Percentiles rank a stretch among this genome's conserved stretches.
These are phyloP conservation scores for Cossypha niveicapilla DNA, from an alignment of 2,797 vertebrate species.

Conservation along the genomic window DNA sequence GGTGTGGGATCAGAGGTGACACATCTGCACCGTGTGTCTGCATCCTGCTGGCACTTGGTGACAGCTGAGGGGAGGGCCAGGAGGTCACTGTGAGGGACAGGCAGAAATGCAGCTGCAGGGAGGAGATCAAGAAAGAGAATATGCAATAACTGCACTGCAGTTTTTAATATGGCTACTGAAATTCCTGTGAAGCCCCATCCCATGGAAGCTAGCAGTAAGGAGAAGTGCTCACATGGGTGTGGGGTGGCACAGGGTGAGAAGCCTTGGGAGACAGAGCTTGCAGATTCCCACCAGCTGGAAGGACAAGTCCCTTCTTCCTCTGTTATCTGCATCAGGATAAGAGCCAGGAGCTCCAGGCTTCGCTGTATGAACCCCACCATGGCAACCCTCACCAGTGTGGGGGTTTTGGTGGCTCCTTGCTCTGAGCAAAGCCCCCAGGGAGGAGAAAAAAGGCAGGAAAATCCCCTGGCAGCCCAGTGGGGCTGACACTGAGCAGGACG, in stretches of 20 bases:
- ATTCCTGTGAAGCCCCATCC: neutral
- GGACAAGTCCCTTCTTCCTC: neutral
- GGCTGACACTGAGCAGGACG: constrained; percentile 50
- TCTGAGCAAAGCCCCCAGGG: neutral
- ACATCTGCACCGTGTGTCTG: accelerated
- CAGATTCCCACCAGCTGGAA: neutral
- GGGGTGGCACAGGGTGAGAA: neutral
- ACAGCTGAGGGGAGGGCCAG: neutral
- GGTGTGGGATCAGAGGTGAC: neutral
- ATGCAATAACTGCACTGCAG: neutral
- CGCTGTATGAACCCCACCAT: accelerated
- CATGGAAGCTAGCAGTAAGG: neutral
- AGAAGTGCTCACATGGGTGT: neutral
- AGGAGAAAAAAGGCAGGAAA: neutral
- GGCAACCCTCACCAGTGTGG: accelerated
- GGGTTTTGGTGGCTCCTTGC: neutral
- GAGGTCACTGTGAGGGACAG: neutral
- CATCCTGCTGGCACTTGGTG: accelerated
- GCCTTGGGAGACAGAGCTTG: neutral
- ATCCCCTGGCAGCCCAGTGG: neutral
- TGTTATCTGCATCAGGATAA: neutral
- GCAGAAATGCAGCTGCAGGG: neutral
- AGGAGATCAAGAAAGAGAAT: neutral
- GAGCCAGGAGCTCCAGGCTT: neutral
- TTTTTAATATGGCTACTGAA: neutral